Conservation (phyloP, 2,888 invertebrate genomes). For the Drosophila monieri region DNA sequence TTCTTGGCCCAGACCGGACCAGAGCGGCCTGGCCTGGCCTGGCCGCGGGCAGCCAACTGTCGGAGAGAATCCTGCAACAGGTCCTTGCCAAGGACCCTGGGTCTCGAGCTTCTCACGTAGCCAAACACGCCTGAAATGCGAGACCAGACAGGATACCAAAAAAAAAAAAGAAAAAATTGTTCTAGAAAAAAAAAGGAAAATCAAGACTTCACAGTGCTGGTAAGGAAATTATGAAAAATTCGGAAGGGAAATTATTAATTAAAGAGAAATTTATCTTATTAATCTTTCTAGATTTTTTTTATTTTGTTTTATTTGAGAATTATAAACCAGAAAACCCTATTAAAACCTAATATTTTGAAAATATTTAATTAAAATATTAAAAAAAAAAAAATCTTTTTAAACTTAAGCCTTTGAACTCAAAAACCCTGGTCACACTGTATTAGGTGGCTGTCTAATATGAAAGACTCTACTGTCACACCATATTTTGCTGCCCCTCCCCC, state of each 20-base stretch:
- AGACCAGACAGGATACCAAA: constrained; percentile 16
- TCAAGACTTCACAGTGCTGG: constrained; percentile 10
- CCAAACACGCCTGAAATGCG: constrained; percentile 43
- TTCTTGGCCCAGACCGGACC: too few relatives aligned
- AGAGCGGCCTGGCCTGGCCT: too few relatives aligned
- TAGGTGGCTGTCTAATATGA: constrained; percentile 25
- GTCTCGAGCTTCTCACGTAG: constrained; percentile 37
- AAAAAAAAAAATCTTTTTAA: too few relatives aligned
- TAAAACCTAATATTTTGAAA: too few relatives aligned
- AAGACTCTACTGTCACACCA: constrained; percentile 15
- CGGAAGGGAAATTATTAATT: too few relatives aligned
- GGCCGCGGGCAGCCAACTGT: constrained; percentile 31
- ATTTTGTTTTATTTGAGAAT: too few relatives aligned
- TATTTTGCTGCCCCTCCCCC: background rate
- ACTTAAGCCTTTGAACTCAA: background rate
- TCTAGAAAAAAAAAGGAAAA: background rate
- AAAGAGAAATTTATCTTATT: too few relatives aligned
- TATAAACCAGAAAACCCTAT: too few relatives aligned
- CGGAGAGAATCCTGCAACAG: constrained; percentile 38
- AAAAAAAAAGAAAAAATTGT: background rate
- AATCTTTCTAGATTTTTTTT: background rate
- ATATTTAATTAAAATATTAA: too few relatives aligned
- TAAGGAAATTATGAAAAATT: background rate
- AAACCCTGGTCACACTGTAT: constrained; percentile 24
- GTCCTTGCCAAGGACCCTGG: constrained; percentile 11